phyloP scores from a whole-genome alignment of 2,888 invertebrate genomes.

The Diogma glabrata region DNA sequence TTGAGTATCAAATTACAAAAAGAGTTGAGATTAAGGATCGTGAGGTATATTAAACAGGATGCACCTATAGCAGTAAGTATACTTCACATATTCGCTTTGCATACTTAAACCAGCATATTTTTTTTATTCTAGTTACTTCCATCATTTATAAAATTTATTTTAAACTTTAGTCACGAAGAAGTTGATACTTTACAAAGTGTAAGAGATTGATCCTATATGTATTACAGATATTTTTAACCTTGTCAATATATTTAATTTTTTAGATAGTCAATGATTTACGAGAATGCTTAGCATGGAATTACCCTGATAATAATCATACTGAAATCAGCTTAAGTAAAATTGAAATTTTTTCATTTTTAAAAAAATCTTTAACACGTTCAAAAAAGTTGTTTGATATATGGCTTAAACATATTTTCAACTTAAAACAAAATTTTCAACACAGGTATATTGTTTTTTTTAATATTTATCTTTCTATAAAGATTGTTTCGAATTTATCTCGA shows the following conservation, averaged over 20 bases:
- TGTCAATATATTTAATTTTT: slow-evolving; percentile 1
- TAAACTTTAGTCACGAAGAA: slow-evolving; percentile 28
- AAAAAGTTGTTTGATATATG: slow-evolving; percentile 31
- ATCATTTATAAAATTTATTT: slow-evolving; percentile 27
- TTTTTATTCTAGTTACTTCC: slow-evolving; percentile 18
- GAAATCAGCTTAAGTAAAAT: slow-evolving; percentile 25
- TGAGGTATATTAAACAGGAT: slow-evolving; percentile 27
- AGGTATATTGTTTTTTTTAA: slow-evolving; percentile 22
- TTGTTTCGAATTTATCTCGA: too few species aligned
- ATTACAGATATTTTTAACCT: not conserved
- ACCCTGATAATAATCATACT: slow-evolving; percentile 9
- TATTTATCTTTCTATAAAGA: not conserved
- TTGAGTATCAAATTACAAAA: slow-evolving; percentile 26
- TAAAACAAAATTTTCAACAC: slow-evolving; percentile 20
- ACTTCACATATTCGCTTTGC: not conserved
- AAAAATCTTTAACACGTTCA: slow-evolving; percentile 30
- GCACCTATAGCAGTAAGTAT: slow-evolving; percentile 24
- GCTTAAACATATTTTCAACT: slow-evolving; percentile 27
- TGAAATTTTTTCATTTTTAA: slow-evolving; percentile 28
- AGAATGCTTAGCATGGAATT: slow-evolving; percentile 24
- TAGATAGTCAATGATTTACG: slow-evolving; percentile 29
- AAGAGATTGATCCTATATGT: not conserved
- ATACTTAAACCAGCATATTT: not conserved
- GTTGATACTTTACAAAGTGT: slow-evolving; percentile 29
- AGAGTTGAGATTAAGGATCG: slow-evolving; percentile 26